A percentile compares a stretch with the other conserved stretches of the same genome.
Evolutionary conservation across 2,888 invertebrate species (phyloP).

Genomic region (Sphecodes monilicornis): DNA sequence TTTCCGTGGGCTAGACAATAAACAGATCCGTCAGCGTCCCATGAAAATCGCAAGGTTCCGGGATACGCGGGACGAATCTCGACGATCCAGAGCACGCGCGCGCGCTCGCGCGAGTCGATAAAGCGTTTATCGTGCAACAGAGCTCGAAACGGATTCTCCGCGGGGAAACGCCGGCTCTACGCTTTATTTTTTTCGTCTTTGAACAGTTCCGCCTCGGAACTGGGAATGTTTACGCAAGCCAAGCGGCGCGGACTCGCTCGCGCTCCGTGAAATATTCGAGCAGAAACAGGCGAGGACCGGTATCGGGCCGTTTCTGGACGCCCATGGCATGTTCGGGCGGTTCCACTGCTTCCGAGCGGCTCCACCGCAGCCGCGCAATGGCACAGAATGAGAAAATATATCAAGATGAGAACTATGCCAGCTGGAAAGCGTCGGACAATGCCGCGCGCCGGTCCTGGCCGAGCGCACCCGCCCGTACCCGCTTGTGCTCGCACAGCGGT

Average conservation of each 20-base stretch:
- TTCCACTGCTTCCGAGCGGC: not conserved
- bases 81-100: not conserved
- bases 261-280: slow-evolving; percentile 5
- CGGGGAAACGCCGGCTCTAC: not conserved
- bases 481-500: no score
- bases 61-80: not conserved
- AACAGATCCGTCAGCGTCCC: not conserved
- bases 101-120: not conserved
- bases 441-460: not conserved
- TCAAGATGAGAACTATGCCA: slow-evolving; percentile 42
- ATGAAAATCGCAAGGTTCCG: not conserved
- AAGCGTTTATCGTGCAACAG: not conserved
- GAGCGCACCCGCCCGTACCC: not conserved
- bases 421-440: slow-evolving; percentile 31
- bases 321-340: not conserved
- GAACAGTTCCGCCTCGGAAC: not conserved
- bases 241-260: not conserved
- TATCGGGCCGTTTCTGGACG: not conserved
- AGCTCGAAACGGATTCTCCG: not conserved
- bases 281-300: not conserved
- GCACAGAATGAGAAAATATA: slow-evolving; percentile 19
- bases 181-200: not conserved
- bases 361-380: slow-evolving; percentile 19
- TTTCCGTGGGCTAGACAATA: not conserved
- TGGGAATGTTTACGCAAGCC: slow-evolving; percentile 1